phyloP scores from a whole-genome alignment of 2,797 vertebrate genomes.

The Hoplostethus mediterraneus region DNA sequence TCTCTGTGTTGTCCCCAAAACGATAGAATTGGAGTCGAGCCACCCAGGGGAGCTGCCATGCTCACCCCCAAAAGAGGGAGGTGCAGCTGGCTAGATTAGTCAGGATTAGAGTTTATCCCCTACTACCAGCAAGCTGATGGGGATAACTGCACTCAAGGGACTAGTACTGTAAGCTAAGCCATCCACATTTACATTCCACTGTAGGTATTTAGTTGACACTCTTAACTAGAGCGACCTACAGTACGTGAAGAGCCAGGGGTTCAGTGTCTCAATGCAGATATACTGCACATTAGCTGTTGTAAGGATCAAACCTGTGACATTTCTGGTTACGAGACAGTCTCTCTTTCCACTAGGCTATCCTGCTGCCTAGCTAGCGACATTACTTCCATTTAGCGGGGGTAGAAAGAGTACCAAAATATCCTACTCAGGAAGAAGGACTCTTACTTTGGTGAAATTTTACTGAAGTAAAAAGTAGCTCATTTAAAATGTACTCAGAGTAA shows the following conservation, averaged over 20 bases:
- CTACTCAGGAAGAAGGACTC: no score
- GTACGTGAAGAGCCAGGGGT: background rate
- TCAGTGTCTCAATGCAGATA: conserved; percentile 2
- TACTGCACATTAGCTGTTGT: background rate
- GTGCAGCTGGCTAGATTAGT: conserved; percentile 73
- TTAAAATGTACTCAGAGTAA: no score
- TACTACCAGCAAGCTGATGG: conserved; percentile 64
- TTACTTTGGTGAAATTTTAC: no score
- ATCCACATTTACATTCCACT: conserved; percentile 19
- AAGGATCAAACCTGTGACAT: background rate
- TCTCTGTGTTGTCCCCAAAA: conserved; percentile 10
- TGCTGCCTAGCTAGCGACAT: background rate
- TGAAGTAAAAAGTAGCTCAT: no score
- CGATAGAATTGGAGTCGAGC: conserved; percentile 15
- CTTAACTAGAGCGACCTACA: conserved; percentile 19
- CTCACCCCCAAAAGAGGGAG: conserved; percentile 48
- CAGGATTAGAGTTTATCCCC: conserved; percentile 73
- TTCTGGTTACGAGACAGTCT: background rate
- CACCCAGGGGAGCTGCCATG: conserved; percentile 33
- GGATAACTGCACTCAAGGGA: conserved; percentile 59
- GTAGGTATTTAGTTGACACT: conserved; percentile 52
- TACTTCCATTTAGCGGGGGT: background rate
- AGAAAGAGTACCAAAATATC: background rate
- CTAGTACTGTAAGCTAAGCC: conserved; percentile 44
- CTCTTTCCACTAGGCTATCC: no score